Evolutionary conservation across 2,888 invertebrate genomes (phyloP).

Genomic region (Cyrtodaria siliqua): DNA sequence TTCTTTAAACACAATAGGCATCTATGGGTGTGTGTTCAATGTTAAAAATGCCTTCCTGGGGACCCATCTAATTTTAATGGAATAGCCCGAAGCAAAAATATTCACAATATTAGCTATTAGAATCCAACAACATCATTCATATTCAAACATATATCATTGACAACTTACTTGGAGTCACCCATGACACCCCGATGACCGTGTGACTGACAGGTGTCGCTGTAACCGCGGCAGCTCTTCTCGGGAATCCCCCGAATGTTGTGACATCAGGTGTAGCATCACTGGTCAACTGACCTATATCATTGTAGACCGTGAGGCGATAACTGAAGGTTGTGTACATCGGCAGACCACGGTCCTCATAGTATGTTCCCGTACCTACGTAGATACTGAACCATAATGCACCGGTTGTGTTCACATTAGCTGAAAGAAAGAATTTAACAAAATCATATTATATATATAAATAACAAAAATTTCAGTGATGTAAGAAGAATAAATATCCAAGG

Average conservation of each 20-base stretch:
- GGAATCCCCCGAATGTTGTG: constrained; percentile 84
- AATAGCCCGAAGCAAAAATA: no score
- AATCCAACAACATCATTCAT: no score
- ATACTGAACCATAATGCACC: constrained; percentile 76
- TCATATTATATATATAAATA: no score
- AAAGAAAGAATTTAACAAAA: background rate
- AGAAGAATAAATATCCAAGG: no score
- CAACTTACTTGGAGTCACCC: constrained; percentile 83
- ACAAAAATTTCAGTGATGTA: no score
- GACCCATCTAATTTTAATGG: no score
- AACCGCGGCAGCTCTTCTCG: constrained; percentile 77
- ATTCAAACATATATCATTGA: no score
- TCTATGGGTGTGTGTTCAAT: no score
- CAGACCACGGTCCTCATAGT: constrained; percentile 81
- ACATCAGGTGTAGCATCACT: constrained; percentile 80
- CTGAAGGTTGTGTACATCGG: constrained; percentile 83
- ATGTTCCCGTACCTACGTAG: constrained; percentile 77
- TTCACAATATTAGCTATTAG: no score
- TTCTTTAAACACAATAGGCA: no score
- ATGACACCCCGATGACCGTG: constrained; percentile 75
- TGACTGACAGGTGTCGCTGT: constrained; percentile 77
- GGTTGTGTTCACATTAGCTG: constrained; percentile 38
- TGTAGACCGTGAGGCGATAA: constrained; percentile 82
- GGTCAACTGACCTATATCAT: constrained; percentile 81
- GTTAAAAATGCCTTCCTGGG: no score